Base-by-base conservation (phyloP, 1,140 invertebrate genomes). In the Cyclargus thomasi region DNA sequence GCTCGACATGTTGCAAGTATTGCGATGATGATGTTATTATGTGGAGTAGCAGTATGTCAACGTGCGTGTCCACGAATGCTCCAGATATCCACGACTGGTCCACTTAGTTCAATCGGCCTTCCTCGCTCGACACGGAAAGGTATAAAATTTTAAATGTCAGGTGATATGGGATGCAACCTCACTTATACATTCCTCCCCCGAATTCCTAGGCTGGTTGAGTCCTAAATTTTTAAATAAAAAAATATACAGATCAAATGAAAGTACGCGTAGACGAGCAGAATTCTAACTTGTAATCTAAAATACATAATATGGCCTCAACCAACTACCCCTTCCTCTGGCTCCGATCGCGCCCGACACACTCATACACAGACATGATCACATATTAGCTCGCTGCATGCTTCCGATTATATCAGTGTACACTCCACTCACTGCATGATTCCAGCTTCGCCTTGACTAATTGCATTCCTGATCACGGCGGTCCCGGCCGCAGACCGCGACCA, bases 101-200 rank as follows among this genome's bases (percentile, higher is more conserved):
- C 83, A 86, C 83, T 88, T 88, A 88, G 86, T 76, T 86, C 85
- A 81, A 83, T 85, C 85, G 87, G 87, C 87, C 84, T 84, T 79
- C 82, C 85, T 90, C 87, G 87, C 84, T 90, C 85, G 79, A 83
- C 85, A 85, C 85, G 87, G 87, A 90, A 90, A 90, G 87, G 87
- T 90, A 90, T 90, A 90, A 88, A 90, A 90, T 90, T 86, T 75
- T 76, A 77, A 85, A 77, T 81, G 86, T 83, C 83, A 86, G 86
- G 85, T 88, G 86, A 90, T 88, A 90, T 90, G 87, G 86, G 86
- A 90, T 90, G 87, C 86, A 88, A 84, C 70, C 77, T 86, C 81
- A 84, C 78, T 85, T 71, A 75, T 76, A 84, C 80, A 71, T 71
- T 81, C 82, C 85, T 75, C 72, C 67, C 82, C 80, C 73, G 80